These are phyloP conservation scores for Meloe dianella DNA, from an alignment of 2,888 invertebrate species.

Conservation along the genomic window DNA sequence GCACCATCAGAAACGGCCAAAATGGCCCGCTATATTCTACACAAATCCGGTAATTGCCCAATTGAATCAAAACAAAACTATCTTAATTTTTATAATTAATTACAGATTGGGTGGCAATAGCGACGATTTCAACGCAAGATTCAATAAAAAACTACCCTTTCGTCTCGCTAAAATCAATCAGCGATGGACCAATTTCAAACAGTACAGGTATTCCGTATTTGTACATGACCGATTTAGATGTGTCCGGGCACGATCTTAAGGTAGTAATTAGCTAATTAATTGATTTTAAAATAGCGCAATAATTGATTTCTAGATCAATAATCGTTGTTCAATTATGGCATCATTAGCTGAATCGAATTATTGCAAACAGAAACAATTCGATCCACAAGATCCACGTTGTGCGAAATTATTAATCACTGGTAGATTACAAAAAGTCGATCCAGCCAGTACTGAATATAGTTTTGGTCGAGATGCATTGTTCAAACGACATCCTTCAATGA, in stretches of 20 bases:
- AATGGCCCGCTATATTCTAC: conserved; percentile 76
- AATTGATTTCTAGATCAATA: conserved; percentile 63
- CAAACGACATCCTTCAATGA: conserved; percentile 74
- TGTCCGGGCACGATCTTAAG: conserved; percentile 69
- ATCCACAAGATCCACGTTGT: conserved; percentile 80
- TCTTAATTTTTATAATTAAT: conserved; percentile 28
- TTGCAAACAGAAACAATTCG: conserved; percentile 67
- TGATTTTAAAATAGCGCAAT: too few relatives aligned
- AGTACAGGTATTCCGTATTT: conserved; percentile 77
- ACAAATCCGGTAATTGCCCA: conserved; percentile 66
- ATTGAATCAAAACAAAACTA: neutral
- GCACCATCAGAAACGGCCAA: conserved; percentile 67
- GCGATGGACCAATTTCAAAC: conserved; percentile 71
- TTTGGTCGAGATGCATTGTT: conserved; percentile 64
- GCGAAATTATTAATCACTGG: conserved; percentile 75
- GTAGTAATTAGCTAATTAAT: conserved; percentile 59
- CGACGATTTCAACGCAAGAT: conserved; percentile 70
- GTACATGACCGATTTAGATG: conserved; percentile 75
- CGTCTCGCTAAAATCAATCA: conserved; percentile 72
- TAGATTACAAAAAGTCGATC: conserved; percentile 62
- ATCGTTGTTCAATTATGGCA: conserved; percentile 71
- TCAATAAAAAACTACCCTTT: conserved; percentile 71
- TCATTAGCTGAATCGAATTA: conserved; percentile 73
- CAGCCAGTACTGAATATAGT: conserved; percentile 41
- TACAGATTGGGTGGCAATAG: conserved; percentile 75